Evolutionary conservation across 2,113 vertebrate genomes (phyloP).

Genomic region (Ochotona curzoniae): DNA sequence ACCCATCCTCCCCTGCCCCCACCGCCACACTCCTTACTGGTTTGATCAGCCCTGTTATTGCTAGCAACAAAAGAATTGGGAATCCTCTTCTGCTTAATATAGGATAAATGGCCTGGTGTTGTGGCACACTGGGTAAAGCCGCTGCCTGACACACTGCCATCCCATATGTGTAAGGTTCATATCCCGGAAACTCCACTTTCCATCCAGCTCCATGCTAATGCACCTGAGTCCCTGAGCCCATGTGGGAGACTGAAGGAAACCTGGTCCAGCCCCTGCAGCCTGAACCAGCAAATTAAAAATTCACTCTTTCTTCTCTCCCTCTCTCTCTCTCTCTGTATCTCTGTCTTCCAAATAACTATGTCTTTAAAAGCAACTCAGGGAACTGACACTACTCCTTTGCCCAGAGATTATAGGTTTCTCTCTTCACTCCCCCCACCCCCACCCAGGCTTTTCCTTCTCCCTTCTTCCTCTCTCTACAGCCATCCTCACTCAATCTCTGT

Average conservation of each 20-base stretch:
- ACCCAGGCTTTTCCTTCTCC: background rate
- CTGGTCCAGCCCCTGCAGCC: too few relatives aligned
- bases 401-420: background rate
- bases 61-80: background rate
- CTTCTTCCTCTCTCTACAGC: background rate
- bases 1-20: background rate
- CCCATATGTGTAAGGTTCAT: too few relatives aligned
- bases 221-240: too few relatives aligned
- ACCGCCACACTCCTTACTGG: background rate
- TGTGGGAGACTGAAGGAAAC: too few relatives aligned
- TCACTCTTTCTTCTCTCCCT: too few relatives aligned
- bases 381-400: background rate
- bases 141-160: too few relatives aligned
- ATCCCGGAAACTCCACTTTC: too few relatives aligned
- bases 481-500: background rate
- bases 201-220: too few relatives aligned
- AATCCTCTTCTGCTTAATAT: background rate
- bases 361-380: background rate
- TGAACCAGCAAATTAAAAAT: too few relatives aligned
- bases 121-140: too few relatives aligned
- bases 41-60: background rate
- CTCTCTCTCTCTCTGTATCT: too few relatives aligned
- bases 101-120: background rate
- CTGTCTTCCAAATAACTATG: too few relatives aligned
- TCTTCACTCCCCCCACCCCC: constrained; percentile 18